Conservation (phyloP, 2,113 vertebrate genomes). For the Leucopsar rothschildi region DNA sequence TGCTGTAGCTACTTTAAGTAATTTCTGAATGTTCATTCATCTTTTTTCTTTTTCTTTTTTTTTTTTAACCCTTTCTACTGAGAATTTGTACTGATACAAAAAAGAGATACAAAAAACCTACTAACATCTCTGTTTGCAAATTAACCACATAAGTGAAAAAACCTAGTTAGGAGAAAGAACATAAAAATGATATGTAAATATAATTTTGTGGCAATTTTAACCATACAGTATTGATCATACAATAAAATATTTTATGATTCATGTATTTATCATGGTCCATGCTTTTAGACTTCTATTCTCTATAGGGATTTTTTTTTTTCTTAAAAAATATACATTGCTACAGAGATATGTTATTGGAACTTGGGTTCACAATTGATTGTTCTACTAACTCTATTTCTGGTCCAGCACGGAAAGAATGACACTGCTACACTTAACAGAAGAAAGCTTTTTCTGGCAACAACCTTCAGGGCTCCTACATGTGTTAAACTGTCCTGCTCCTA, state of each 20-base stretch:
- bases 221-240: rapidly evolving
- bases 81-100: no score
- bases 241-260: neutral
- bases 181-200: neutral
- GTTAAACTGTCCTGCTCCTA: neutral
- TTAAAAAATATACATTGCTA: neutral
- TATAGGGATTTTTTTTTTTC: neutral
- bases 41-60: no score
- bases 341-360: neutral
- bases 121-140: neutral
- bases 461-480: neutral
- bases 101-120: neutral
- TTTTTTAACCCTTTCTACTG: no score
- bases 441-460: neutral
- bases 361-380: neutral
- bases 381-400: neutral
- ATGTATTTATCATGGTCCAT: neutral
- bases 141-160: rapidly evolving
- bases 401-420: neutral
- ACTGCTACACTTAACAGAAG: neutral
- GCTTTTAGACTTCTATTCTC: neutral
- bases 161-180: rapidly evolving
- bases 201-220: neutral
- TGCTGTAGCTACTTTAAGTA: no score
- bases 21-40: no score